Conservation (phyloP, 1,140 invertebrate species). For the Elymnias hypermnestra region DNA sequence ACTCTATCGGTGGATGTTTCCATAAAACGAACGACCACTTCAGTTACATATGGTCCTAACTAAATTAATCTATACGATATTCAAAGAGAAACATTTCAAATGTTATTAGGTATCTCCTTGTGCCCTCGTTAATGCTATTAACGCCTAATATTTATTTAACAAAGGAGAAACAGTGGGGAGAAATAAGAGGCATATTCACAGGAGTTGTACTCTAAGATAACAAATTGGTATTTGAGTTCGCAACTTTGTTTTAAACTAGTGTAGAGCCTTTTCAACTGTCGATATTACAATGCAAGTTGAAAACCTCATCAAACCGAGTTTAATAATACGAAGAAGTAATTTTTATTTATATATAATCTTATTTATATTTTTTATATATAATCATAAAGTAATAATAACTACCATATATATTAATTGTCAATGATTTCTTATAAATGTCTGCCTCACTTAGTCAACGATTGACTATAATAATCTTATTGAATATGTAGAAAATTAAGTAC, state of each 20-base stretch:
- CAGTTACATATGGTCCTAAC: constrained; percentile 14
- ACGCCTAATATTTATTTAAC: constrained; percentile 30
- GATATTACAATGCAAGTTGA: too few species aligned
- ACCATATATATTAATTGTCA: too few species aligned
- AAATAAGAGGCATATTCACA: constrained; percentile 11
- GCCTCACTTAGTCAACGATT: too few species aligned
- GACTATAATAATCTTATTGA: too few species aligned
- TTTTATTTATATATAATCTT: too few species aligned
- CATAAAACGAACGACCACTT: constrained; percentile 4
- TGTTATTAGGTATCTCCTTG: constrained; percentile 29
- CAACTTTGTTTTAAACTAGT: background rate
- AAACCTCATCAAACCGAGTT: background rate
- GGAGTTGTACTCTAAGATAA: background rate
- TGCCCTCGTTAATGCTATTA: constrained; percentile 30
- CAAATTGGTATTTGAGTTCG: background rate
- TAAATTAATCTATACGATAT: constrained; percentile 18
- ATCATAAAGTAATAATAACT: too few species aligned
- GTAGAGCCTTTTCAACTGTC: background rate
- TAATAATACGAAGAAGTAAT: too few species aligned
- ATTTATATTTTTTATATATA: too few species aligned
- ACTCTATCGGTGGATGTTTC: background rate
- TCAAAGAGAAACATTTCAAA: constrained; percentile 34
- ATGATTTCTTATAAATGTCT: too few species aligned
- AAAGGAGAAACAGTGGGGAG: constrained; percentile 18
- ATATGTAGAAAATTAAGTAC: too few species aligned